Evolutionary conservation across 2,888 invertebrate genomes (phyloP).

Genomic region (Lycophotia porphyrea): DNA sequence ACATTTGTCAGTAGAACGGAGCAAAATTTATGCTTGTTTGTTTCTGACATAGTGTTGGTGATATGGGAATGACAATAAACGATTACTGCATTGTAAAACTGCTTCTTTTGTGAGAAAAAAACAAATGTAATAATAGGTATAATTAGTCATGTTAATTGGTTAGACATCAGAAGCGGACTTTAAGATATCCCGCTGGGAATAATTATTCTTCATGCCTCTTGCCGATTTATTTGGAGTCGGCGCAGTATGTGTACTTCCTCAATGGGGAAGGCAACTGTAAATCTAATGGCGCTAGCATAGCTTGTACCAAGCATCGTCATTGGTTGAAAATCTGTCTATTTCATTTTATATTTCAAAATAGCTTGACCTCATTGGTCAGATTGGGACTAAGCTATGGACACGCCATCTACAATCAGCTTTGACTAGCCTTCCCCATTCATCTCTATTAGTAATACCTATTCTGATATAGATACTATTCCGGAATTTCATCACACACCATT

Average conservation of each 20-base stretch:
- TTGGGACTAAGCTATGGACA: no score
- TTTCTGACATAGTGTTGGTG: slow-evolving; percentile 33
- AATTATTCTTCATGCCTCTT: not conserved
- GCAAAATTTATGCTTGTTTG: slow-evolving; percentile 49
- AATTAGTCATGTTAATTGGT: not conserved
- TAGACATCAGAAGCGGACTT: not conserved
- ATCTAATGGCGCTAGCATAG: no score
- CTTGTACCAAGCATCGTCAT: no score
- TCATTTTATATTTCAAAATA: no score
- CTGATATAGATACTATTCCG: not conserved
- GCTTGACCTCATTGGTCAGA: no score
- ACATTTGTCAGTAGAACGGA: slow-evolving; percentile 39
- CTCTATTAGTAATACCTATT: not conserved
- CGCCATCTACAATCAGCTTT: no score
- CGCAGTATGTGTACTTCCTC: not conserved
- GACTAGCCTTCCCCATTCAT: no score
- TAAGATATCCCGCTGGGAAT: not conserved
- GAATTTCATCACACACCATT: not conserved
- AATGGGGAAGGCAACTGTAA: no score
- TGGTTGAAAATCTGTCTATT: no score
- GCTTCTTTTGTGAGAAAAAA: not conserved
- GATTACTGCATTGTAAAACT: slow-evolving; percentile 18
- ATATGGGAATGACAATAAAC: slow-evolving; percentile 46
- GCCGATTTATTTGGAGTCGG: not conserved
- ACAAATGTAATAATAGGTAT: not conserved